These are phyloP conservation scores for Enteromius mattozi DNA, from an alignment of 2,797 vertebrate species.

Conservation along the genomic window DNA sequence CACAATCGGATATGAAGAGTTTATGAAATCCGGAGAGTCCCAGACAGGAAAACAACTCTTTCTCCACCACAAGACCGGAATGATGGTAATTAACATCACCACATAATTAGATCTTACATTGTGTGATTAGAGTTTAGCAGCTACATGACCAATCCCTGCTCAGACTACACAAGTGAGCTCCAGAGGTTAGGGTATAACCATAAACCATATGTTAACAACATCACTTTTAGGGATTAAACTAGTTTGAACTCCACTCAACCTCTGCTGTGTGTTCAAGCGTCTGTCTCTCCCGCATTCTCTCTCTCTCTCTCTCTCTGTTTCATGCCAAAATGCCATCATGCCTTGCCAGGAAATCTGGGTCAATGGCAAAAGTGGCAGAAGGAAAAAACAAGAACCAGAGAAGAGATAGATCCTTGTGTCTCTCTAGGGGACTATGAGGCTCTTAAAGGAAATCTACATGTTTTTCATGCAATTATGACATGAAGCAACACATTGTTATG, in stretches of 20 bases:
- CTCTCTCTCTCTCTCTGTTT: constrained; percentile 1
- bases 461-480: constrained; percentile 10
- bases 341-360: constrained; percentile 44
- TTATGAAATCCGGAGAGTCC: constrained; percentile 9
- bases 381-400: constrained; percentile 7
- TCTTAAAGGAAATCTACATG: background rate
- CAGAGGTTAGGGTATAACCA: background rate
- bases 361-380: constrained; percentile 34
- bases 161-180: background rate
- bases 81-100: constrained; percentile 22
- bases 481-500: background rate
- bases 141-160: background rate
- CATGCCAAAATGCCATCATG: constrained; percentile 33
- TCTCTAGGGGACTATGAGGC: background rate
- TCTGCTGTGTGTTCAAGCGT: background rate
- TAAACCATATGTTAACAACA: constrained; percentile 16
- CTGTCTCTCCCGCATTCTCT: background rate
- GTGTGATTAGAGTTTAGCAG: constrained; percentile 24
- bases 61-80: constrained; percentile 24
- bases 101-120: constrained; percentile 17
- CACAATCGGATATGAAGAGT: background rate
- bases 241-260: constrained; percentile 18
- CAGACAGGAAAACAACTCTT: constrained; percentile 9
- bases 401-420: background rate
- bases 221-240: constrained; percentile 21